These are phyloP conservation scores for Eunapius fragilis DNA, from an alignment of 37 sponge, comb jelly and placozoan genomes.

Conservation along the genomic window DNA sequence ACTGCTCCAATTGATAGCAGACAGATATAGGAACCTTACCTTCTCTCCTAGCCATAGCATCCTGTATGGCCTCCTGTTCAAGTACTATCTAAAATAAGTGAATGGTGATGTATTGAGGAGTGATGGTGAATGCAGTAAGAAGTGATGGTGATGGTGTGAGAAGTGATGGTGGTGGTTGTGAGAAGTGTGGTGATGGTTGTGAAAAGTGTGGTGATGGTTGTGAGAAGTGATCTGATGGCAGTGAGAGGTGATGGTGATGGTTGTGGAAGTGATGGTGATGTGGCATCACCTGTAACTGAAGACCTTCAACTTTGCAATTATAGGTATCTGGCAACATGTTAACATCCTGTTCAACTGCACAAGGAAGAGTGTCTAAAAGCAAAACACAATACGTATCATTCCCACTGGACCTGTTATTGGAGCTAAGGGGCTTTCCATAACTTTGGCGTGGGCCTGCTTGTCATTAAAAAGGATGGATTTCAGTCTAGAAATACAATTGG, in stretches of 20 bases:
- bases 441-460: neutral
- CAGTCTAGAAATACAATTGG: conserved; percentile 1
- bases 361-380: too few species aligned
- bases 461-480: conserved; percentile 1
- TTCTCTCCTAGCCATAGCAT: neutral
- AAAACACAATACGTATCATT: neutral
- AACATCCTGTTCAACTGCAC: neutral
- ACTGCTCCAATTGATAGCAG: conserved; percentile 43
- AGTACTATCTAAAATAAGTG: conserved; percentile 30
- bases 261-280: too few species aligned
- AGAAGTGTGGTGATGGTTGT: too few species aligned
- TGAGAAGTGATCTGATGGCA: too few species aligned
- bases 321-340: neutral
- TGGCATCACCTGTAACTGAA: conserved; percentile 24
- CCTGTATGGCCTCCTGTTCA: conserved; percentile 8
- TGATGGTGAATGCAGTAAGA: too few species aligned
- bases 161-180: too few species aligned
- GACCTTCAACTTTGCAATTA: conserved; percentile 8
- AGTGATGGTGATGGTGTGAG: neutral
- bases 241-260: too few species aligned
- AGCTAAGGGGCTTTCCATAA: neutral
- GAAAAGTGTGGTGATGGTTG: neutral
- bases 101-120: neutral
- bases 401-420: neutral
- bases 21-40: conserved; percentile 29